Conservation (phyloP, 2,113 vertebrate genomes). For the Gila orcuttii region DNA sequence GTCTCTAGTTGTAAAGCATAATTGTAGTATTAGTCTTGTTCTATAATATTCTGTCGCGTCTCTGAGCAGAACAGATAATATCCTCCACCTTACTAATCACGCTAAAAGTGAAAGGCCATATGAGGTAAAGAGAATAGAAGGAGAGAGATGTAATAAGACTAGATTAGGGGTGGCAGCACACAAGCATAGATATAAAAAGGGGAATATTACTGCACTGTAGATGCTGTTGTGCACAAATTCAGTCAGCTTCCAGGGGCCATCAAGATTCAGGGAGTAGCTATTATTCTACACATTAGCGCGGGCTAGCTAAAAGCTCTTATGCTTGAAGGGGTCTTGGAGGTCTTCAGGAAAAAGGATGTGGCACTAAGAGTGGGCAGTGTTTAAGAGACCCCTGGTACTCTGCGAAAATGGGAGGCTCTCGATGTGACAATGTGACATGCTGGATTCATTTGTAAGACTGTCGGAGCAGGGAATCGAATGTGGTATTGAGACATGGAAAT, state of each 20-base stretch:
- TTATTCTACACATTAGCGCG: constrained; percentile 82
- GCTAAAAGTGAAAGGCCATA: constrained; percentile 52
- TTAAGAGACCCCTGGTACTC: constrained; percentile 60
- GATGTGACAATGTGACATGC: constrained; percentile 56
- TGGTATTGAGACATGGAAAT: constrained; percentile 37
- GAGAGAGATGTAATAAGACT: constrained; percentile 58
- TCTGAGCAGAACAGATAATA: constrained; percentile 50
- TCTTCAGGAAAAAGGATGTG: constrained; percentile 68
- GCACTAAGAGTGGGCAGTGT: constrained; percentile 60
- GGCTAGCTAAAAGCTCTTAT: constrained; percentile 83
- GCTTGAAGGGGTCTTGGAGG: constrained; percentile 78
- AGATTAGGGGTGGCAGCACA: constrained; percentile 57
- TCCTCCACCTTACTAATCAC: constrained; percentile 53
- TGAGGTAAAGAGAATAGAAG: constrained; percentile 50
- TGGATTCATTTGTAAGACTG: constrained; percentile 53
- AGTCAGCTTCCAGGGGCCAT: constrained; percentile 62
- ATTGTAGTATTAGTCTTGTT: constrained; percentile 54
- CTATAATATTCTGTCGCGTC: constrained; percentile 50
- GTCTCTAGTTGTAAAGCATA: constrained; percentile 53
- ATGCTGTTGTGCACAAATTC: constrained; percentile 56
- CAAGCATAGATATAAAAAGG: constrained; percentile 57
- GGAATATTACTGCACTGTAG: constrained; percentile 51
- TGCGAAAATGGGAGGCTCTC: constrained; percentile 54
- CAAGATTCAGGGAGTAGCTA: constrained; percentile 74
- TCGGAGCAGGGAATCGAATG: constrained; percentile 24